Evolutionary conservation across 2,888 invertebrate species (phyloP), one percentile per base, ranked within the genome.

Genomic region (Drosophila monieri): DNA sequence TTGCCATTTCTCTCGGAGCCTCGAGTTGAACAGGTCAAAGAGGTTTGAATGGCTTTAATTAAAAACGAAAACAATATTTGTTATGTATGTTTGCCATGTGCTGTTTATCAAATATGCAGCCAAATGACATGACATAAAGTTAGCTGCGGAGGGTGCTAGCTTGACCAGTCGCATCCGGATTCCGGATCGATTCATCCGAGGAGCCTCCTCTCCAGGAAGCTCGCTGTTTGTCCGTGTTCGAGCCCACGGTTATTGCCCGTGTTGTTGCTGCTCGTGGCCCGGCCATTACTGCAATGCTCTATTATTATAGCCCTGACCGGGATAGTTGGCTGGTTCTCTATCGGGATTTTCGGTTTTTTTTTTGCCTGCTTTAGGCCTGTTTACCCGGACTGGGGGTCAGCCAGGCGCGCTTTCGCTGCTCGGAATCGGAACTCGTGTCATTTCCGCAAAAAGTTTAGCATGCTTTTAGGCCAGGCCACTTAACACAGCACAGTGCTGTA

Each of bases 361-460:
- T 41, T 25, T 61, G 32, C 25, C 49, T 12, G 54, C 30, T 15
- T 32, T 44, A 47, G 21, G 39, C 35, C 27, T 39, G 52, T 15
- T 32, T 56, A n/a, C n/a, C 32, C n/a, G 47, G 60, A 21, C 53
- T 30, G 44, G 44, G 43, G 72, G 65, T 44, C 67, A 70, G 79
- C 70, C 64, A 60, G 74, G 64, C 66, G 73, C 59, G 54, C 65
- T 53, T 56, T 39, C 39, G 46, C 59, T 62, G 74, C 74, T 73
- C 44, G 46, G 81, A 74, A 78, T 77, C 83, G 83, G 87, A 87
- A 87, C 80, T 84, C 62, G 70, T 81, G 83, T 87, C 77, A 84
- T 81, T 87, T 84, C 87, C 87, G 85, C 81, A 80, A 68, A 43
- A 76, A 81, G 85, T 84, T 84, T 84, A 80, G 70, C 68, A 80